Conservation (phyloP, 2,113 vertebrate species). For the Brachyistius frenatus region DNA sequence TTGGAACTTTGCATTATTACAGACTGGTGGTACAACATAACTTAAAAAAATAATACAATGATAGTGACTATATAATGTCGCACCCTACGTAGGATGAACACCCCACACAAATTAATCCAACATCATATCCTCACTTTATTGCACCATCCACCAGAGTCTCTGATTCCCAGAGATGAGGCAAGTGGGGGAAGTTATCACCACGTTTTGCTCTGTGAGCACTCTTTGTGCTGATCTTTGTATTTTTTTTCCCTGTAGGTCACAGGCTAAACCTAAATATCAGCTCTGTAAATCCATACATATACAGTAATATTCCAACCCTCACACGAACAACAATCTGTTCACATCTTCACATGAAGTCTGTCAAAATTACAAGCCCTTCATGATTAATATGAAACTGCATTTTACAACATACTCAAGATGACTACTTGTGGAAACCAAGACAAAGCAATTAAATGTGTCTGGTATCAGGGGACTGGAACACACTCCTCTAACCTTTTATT, state of each 20-base stretch:
- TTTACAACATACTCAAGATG: constrained; percentile 67
- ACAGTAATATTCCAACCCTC: neutral
- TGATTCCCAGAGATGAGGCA: neutral
- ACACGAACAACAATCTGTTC: neutral
- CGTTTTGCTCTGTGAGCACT: neutral
- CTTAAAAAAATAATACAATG: neutral
- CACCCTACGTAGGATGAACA: neutral
- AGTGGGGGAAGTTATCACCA: constrained; percentile 10
- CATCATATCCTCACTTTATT: neutral
- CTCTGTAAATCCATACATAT: neutral
- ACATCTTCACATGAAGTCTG: constrained; percentile 25
- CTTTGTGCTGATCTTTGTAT: constrained; percentile 14
- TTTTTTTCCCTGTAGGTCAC: constrained; percentile 4
- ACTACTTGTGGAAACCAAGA: constrained; percentile 68
- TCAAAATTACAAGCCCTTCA: constrained; percentile 38
- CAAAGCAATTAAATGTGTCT: constrained; percentile 79
- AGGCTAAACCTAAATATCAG: constrained; percentile 2
- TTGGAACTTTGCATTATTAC: neutral
- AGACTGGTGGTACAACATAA: neutral
- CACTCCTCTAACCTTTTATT: constrained; percentile 79
- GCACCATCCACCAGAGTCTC: neutral
- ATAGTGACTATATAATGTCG: neutral
- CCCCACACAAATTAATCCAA: neutral
- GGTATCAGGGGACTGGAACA: constrained; percentile 74
- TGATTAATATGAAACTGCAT: constrained; percentile 58